Percentiles rank a stretch among this genome's conserved stretches.
Evolutionary conservation across 2,888 invertebrate genomes (phyloP).

Genomic region (Petrophora chlorosata): DNA sequence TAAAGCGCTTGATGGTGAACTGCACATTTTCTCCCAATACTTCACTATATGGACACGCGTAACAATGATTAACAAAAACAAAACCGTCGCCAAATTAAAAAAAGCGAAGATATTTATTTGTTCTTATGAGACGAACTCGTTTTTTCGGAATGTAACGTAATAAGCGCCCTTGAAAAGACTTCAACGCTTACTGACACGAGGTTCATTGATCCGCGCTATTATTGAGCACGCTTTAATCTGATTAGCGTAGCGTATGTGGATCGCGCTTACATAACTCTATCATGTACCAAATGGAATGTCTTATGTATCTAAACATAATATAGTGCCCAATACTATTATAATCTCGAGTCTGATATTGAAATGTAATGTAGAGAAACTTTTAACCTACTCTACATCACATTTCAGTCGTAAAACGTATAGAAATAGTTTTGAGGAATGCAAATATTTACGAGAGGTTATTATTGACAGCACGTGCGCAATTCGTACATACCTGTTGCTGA

Average conservation of each 20-base stretch:
- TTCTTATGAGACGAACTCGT: constrained; percentile 36
- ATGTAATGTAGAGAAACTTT: neutral
- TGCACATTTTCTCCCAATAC: neutral
- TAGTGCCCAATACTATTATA: neutral
- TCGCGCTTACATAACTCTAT: constrained; percentile 20
- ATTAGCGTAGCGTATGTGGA: constrained; percentile 40
- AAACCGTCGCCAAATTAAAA: constrained; percentile 15
- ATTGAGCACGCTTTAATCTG: constrained; percentile 51
- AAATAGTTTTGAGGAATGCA: neutral
- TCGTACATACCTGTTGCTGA: constrained; percentile 19
- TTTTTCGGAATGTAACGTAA: constrained; percentile 58
- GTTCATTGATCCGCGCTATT: constrained; percentile 65
- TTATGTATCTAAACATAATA: neutral
- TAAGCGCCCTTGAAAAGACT: constrained; percentile 80
- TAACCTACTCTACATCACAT: neutral
- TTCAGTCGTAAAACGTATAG: neutral
- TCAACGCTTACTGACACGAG: constrained; percentile 69
- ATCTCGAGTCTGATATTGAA: too few species aligned
- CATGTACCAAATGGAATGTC: constrained; percentile 2
- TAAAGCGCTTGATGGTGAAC: neutral
- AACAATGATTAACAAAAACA: constrained; percentile 12
- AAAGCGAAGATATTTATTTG: constrained; percentile 21
- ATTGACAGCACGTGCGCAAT: constrained; percentile 1
- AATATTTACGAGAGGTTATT: neutral
- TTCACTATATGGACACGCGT: constrained; percentile 3